Evolutionary conservation across 2,888 invertebrate genomes (phyloP).

Genomic region (Molanna angustata): DNA sequence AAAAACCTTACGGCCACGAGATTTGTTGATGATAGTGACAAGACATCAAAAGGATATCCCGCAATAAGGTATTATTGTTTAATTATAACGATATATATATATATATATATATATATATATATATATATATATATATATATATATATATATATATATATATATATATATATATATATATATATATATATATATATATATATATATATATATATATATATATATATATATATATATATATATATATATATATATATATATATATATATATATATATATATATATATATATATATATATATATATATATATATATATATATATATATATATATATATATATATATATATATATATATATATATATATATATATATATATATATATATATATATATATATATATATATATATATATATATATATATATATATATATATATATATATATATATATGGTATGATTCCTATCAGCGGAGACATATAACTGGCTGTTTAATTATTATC

Average conservation of each 20-base stretch:
- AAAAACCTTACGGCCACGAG: no score
- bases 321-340: background rate
- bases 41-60: slow-evolving; percentile 44
- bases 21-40: slow-evolving; percentile 41
- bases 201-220: no score
- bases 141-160: no score
- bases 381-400: background rate
- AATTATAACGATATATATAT: no score
- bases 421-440: background rate
- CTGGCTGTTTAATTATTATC: no score
- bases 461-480: no score
- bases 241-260: background rate
- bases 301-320: background rate
- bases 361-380: background rate
- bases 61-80: slow-evolving; percentile 44
- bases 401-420: background rate
- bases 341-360: background rate
- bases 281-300: background rate
- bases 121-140: no score
- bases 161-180: no score
- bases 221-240: background rate
- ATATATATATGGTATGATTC: no score
- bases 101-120: no score
- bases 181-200: no score
- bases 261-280: background rate